Conservation (phyloP, 1,140 invertebrate genomes). For the Drosophila melanica region DNA sequence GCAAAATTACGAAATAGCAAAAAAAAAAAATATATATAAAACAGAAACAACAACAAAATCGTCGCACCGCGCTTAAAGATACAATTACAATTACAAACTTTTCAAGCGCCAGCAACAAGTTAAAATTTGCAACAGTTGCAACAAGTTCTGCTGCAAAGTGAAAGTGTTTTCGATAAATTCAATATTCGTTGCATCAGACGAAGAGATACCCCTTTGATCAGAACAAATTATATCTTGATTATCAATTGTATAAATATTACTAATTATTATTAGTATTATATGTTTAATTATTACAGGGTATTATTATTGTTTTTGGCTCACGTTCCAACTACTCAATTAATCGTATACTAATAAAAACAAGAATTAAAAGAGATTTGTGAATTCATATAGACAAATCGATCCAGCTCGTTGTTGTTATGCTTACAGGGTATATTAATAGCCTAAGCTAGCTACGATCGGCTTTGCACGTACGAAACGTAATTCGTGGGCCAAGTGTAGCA, state of each 20-base stretch:
- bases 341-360: no score
- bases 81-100: slow-evolving; percentile 31
- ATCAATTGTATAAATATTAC: no score
- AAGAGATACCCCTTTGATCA: neutral
- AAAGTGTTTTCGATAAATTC: slow-evolving; percentile 27
- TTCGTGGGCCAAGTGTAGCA: neutral
- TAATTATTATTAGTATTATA: no score
- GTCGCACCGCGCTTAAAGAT: slow-evolving; percentile 27
- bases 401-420: no score
- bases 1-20: slow-evolving; percentile 33
- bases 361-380: no score
- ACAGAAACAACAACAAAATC: slow-evolving; percentile 34
- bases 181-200: slow-evolving; percentile 3
- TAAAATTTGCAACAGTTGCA: slow-evolving; percentile 24
- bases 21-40: slow-evolving; percentile 17
- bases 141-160: slow-evolving; percentile 22
- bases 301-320: no score
- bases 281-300: no score
- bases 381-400: no score
- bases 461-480: no score
- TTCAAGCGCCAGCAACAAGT: neutral
- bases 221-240: neutral
- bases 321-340: no score
- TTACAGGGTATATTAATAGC: no score
- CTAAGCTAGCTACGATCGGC: no score